These are phyloP conservation scores for Phalera bucephala DNA, from an alignment of 2,888 invertebrate genomes.

Conservation along the genomic window DNA sequence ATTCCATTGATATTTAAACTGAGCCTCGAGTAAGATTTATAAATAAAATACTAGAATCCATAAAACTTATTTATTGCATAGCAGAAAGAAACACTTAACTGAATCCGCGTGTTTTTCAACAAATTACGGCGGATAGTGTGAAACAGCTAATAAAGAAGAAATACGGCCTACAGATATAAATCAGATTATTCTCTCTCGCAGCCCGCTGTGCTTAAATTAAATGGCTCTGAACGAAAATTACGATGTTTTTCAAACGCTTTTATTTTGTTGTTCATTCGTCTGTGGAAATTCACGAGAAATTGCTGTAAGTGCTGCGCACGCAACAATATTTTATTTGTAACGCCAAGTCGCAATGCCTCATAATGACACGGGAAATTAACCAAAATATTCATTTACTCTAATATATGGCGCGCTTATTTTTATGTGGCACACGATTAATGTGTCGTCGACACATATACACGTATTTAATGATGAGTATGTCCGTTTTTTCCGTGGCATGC, in stretches of 20 bases:
- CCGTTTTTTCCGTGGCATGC: slow-evolving; percentile 11
- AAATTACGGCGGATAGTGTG: slow-evolving; percentile 53
- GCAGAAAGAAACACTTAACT: slow-evolving; percentile 47
- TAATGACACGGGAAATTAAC: background rate
- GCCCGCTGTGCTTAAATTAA: slow-evolving; percentile 59
- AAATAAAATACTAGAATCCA: slow-evolving; percentile 14
- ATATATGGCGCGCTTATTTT: background rate
- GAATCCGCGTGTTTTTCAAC: slow-evolving; percentile 54
- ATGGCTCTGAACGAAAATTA: slow-evolving; percentile 62
- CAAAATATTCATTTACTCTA: background rate
- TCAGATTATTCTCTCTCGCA: slow-evolving; percentile 60
- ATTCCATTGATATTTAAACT: too few relatives aligned
- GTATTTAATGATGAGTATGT: slow-evolving; percentile 1
- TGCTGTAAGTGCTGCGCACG: slow-evolving; percentile 8
- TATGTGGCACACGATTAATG: background rate
- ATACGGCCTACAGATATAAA: slow-evolving; percentile 61
- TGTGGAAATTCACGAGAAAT: slow-evolving; percentile 17
- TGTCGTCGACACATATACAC: background rate
- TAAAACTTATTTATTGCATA: slow-evolving; percentile 26
- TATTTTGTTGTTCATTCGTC: slow-evolving; percentile 38
- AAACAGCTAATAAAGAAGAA: slow-evolving; percentile 53
- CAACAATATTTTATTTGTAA: slow-evolving; percentile 7
- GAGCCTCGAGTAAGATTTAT: too few relatives aligned
- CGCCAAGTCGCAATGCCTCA: background rate
- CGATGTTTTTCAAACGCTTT: slow-evolving; percentile 53